Evolutionary conservation across 2,888 invertebrate species (phyloP), one percentile per base, ranked within the genome.

Genomic region (Hoplodrina blanda): DNA sequence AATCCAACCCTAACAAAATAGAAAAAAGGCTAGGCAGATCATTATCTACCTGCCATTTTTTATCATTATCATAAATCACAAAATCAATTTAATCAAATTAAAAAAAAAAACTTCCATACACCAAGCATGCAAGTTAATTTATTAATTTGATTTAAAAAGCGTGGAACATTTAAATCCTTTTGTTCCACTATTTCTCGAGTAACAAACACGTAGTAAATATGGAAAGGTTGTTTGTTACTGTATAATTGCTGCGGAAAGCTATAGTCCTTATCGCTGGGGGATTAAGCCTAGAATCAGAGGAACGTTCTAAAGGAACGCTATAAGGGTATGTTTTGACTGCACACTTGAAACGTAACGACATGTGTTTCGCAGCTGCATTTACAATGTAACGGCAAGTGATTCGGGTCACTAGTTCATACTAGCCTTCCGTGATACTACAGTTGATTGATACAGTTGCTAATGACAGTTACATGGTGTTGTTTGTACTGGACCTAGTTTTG

Each of bases 221-320:
- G 57, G 81, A 80, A 79, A 81, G 71, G 73, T 72, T 68, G 76
- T 78, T 83, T 72, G 73, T 76, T 73, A 78, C 71, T 75, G 62
- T 72, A 73, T 80, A 78, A 84, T 82, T 84, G 73, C 62, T 71
- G 15, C 8, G 15, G 44, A 55, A 62, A 71, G 17, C 11, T 8
- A 30, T 73, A 49, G 64, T 46, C 67, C 68, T 74, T 85, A 78
- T 66, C 11, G 41, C 73, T 25, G 37, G 33, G 75, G 57, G 55
- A 77, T 82, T 81, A 70, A 69, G 78, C 49, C 59, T 57, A 78
- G 20, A 83, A 71, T 83, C 68, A 56, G 52, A 66, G 62, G 20
- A 68, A 50, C 33, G 54, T 56, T 30, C 15, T 8, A n/a, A 71
- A 54, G 57, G 54, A 62, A 62, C 20, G 57, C 41, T 62, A 52